Evolutionary conservation across 2,113 vertebrate species (phyloP), one percentile per base, ranked within the genome.

Genomic region (Bungarus multicinctus): DNA sequence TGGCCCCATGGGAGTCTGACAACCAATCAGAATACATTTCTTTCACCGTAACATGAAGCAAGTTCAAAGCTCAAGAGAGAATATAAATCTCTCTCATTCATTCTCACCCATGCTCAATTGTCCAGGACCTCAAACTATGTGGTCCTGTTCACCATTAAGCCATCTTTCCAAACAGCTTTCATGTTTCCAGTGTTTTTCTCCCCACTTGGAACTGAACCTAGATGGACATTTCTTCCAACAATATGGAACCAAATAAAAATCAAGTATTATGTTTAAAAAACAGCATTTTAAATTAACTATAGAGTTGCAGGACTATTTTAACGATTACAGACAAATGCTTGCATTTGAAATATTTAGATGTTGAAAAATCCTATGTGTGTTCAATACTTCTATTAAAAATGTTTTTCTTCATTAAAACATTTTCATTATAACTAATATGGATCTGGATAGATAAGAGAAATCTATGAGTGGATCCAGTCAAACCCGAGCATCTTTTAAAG

Each of bases 241-340:
- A 87, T 91, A 60, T 55, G 92, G 90, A 94, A 64, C 90, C 88
- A 60, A 8, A 85, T 90, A 20, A 90, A 52, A 90, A 90, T 47
- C 14, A 91, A 45, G n/a, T 11, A 81, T 94, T 95, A 86, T 92
- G 54, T 93, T 85, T 50, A 50, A 95, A 96, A 74, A 20, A 45
- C 18, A 58, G 23, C 16, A 69, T 1, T 30, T 34, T 74, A 20
- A 54, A 58, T 54, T 14, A 69, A 45, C 54, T 74, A 87, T 39
- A n/a, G 30, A 10, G 6, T 87, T 34, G 52, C 1, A 47, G 45
- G 4, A 20, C 34, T 81, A 39, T 54, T 88, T 11, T 43, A 92
- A 52, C 3, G 22, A 88, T 34, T 53, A 27, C 10, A 87, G 18
- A n/a, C 39, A 30, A 57, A 87, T 87, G 16, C 23, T 34, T 85